Percentiles rank a stretch among this genome's conserved stretches.
Conservation (phyloP, 1,140 invertebrate species). For the Scaptomyza montana region DNA sequence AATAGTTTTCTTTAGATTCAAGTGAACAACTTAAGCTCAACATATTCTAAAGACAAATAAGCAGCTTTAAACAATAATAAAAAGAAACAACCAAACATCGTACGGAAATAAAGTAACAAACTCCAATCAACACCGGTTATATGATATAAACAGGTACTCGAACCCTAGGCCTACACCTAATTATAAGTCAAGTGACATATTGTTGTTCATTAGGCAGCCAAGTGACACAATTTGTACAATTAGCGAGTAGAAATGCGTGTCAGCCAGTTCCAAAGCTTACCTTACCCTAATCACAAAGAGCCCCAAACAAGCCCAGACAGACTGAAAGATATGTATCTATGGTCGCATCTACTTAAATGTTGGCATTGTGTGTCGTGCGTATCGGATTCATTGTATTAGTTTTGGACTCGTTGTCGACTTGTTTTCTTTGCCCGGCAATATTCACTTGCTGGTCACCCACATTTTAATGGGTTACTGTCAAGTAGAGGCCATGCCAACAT, state of each 20-base stretch:
- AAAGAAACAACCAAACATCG: not conserved
- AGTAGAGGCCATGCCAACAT: slow-evolving; percentile 15
- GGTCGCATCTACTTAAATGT: slow-evolving; percentile 3
- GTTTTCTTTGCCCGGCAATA: not conserved
- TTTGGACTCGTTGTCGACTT: slow-evolving; percentile 5
- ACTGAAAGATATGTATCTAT: slow-evolving; percentile 7
- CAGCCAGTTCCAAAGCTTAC: not conserved
- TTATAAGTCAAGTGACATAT: slow-evolving; percentile 67
- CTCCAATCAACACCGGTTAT: slow-evolving; percentile 5
- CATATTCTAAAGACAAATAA: not conserved
- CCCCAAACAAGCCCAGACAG: slow-evolving; percentile 9
- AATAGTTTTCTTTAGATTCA: not conserved
- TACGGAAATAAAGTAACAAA: slow-evolving; percentile 10
- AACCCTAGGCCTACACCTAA: slow-evolving; percentile 41
- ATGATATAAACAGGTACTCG: not conserved
- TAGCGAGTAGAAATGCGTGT: slow-evolving; percentile 23
- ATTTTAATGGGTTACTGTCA: slow-evolving; percentile 62
- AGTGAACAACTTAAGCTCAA: too few species aligned
- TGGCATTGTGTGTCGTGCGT: not conserved
- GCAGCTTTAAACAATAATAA: not conserved
- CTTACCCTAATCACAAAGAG: not conserved
- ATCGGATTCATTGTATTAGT: slow-evolving; percentile 12
- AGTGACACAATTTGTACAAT: slow-evolving; percentile 29
- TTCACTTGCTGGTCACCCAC: slow-evolving; percentile 60
- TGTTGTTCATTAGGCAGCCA: slow-evolving; percentile 53